A percentile compares a stretch with the other conserved stretches of the same genome.
These are phyloP conservation scores for Tillus elongatus DNA, from an alignment of 2,888 invertebrate genomes.

Conservation along the genomic window DNA sequence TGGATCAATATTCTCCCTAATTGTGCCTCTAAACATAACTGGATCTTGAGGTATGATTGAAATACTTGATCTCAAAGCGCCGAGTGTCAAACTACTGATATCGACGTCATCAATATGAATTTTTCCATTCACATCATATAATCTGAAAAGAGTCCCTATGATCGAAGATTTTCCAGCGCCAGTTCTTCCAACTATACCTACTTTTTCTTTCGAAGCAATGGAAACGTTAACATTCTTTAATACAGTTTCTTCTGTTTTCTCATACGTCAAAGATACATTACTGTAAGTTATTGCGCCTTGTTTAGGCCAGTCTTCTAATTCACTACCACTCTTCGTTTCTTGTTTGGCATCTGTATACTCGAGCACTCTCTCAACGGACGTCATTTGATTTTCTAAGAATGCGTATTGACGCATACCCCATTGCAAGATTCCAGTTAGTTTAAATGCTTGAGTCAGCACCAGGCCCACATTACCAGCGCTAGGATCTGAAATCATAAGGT, in stretches of 20 bases:
- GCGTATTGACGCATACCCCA: slow-evolving; percentile 71
- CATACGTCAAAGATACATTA: slow-evolving; percentile 62
- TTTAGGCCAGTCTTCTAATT: slow-evolving; percentile 62
- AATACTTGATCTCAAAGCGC: slow-evolving; percentile 61
- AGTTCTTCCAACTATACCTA: slow-evolving; percentile 74
- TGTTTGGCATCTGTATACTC: slow-evolving; percentile 40
- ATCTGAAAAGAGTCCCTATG: slow-evolving; percentile 67
- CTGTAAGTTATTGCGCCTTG: slow-evolving; percentile 60
- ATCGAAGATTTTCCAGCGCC: slow-evolving; percentile 75
- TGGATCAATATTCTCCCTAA: slow-evolving; percentile 81
- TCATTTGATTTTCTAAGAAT: slow-evolving; percentile 70
- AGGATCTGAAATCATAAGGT: not conserved
- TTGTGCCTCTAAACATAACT: slow-evolving; percentile 73
- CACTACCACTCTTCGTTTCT: slow-evolving; percentile 34
- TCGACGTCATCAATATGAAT: slow-evolving; percentile 72
- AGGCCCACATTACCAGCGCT: slow-evolving; percentile 60
- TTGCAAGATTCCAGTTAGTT: slow-evolving; percentile 56
- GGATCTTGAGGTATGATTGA: slow-evolving; percentile 83
- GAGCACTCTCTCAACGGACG: slow-evolving; percentile 71
- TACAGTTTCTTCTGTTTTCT: slow-evolving; percentile 56
- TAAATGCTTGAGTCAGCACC: slow-evolving; percentile 72
- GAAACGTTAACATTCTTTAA: slow-evolving; percentile 59
- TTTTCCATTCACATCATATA: slow-evolving; percentile 66
- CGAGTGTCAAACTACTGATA: slow-evolving; percentile 59
- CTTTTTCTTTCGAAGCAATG: slow-evolving; percentile 59